These are phyloP conservation scores for Beroe ovata DNA, from an alignment of 37 sponge, comb jelly and placozoan genomes.

Conservation along the genomic window DNA sequence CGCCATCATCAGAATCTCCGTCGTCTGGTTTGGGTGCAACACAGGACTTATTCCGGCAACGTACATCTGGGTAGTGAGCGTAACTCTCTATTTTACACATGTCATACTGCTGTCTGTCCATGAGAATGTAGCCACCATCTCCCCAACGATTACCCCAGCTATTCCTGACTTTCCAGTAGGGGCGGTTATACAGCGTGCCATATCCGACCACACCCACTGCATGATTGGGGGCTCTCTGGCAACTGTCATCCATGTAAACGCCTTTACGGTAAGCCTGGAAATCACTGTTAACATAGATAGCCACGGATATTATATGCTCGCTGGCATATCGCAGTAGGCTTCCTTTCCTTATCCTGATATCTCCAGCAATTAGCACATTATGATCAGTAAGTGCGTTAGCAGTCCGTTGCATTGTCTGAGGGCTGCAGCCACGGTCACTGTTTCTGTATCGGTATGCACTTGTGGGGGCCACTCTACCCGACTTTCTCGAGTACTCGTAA, in stretches of 20 bases:
- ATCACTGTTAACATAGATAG: neutral
- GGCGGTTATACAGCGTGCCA: neutral
- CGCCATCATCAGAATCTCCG: conserved; percentile 20
- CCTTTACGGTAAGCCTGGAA: neutral
- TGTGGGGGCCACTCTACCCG: neutral
- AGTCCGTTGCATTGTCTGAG: too few relatives aligned
- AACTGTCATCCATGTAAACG: neutral
- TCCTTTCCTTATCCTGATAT: neutral
- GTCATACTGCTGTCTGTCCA: neutral
- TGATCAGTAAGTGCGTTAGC: neutral
- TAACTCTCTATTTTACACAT: conserved; percentile 10
- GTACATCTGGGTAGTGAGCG: neutral
- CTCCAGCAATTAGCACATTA: neutral
- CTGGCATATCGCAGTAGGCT: neutral
- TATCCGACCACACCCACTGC: conserved; percentile 34
- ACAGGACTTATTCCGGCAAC: neutral
- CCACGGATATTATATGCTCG: neutral
- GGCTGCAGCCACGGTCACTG: neutral
- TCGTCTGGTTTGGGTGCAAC: too few relatives aligned
- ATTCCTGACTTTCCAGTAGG: conserved; percentile 56
- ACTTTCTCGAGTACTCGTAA: conserved; percentile 19
- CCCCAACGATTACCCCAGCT: conserved; percentile 44
- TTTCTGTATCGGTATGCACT: conserved; percentile 5
- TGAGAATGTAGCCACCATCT: neutral
- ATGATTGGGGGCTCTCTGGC: neutral